Evolutionary conservation across 2,797 vertebrate species (phyloP), one percentile per base, ranked within the genome.

Genomic region (Micromesistius poutassou): DNA sequence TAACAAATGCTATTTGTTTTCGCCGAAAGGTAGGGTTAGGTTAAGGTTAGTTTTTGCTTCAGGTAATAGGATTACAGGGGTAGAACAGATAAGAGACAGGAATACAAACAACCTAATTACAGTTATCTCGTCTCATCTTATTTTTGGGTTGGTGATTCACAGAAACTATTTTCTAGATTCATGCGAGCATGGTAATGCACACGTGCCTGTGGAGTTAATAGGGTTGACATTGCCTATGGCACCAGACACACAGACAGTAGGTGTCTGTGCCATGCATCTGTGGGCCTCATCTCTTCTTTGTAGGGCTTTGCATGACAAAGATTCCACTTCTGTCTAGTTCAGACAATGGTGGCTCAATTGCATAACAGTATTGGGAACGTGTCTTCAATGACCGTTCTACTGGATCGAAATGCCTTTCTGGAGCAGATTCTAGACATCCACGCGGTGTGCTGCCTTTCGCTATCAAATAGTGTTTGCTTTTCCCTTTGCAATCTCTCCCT

Each of bases 331-430:
- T 68, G 84, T 81, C 80, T 62, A 82, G 88, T 83, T 78, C 33
- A 42, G 82, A 84, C 82, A 46, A 40, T 55, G 75, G 87, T 87
- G 77, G 87, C 87, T 86, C 82, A 86, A 82, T 82, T 77, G 81
- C 88, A 85, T 90, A 89, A 91, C 88, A 87, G 73, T 80, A 83
- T 86, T 78, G 85, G 82, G 87, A 88, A 90, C 90, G 84, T 83
- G 84, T 87, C 88, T 85, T n/a, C 82, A 87, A 88, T 86, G 78
- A 78, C 87, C 86, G 82, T 81, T 75, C 80, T 80, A 86, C 83
- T 22, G 7, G 70, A 88, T 85, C 81, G 79, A 75, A 83, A 81
- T 79, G 68, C 68, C 2, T 68, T 72, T 75, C 76, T 75, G 36
- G 84, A 87, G 83, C 88, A 91, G 88, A 90, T 91, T 87, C 87